Evolutionary conservation across 1,140 invertebrate genomes (phyloP).

Genomic region (Drosophila funebris): DNA sequence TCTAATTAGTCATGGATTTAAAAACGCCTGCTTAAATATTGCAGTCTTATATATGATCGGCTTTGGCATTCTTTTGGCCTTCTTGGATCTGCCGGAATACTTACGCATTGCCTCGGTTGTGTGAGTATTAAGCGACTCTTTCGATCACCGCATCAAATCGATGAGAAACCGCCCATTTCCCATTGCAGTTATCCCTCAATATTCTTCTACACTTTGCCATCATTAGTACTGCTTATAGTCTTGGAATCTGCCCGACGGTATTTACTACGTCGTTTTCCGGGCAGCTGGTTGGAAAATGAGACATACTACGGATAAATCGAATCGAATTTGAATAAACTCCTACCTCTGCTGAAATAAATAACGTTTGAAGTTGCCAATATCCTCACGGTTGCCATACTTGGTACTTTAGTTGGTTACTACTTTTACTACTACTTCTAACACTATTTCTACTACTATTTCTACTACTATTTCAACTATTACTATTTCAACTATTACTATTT

Average conservation of each 20-base stretch:
- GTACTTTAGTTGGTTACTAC: no score
- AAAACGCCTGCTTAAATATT: slow-evolving; percentile 20
- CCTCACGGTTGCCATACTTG: no score
- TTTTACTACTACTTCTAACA: no score
- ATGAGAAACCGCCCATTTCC: no score
- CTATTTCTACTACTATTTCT: no score
- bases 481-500: no score
- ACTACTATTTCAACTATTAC: no score
- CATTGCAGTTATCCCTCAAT: slow-evolving; percentile 5
- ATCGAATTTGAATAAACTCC: no score
- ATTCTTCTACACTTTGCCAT: slow-evolving; percentile 22
- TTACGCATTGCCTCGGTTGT: background rate
- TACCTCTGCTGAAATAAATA: no score
- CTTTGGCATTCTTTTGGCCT: background rate
- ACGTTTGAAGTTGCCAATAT: no score
- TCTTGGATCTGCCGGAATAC: background rate
- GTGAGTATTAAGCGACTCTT: background rate
- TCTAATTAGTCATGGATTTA: slow-evolving; percentile 49
- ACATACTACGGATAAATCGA: slow-evolving; percentile 17
- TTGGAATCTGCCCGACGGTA: slow-evolving; percentile 34
- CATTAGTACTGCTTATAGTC: slow-evolving; percentile 13
- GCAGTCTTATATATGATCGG: slow-evolving; percentile 30
- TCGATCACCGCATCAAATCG: no score
- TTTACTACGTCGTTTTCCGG: slow-evolving; percentile 33
- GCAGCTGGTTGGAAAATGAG: slow-evolving; percentile 45